phyloP scores from a whole-genome alignment of 2,888 invertebrate genomes.

The Crocallis elinguaria region DNA sequence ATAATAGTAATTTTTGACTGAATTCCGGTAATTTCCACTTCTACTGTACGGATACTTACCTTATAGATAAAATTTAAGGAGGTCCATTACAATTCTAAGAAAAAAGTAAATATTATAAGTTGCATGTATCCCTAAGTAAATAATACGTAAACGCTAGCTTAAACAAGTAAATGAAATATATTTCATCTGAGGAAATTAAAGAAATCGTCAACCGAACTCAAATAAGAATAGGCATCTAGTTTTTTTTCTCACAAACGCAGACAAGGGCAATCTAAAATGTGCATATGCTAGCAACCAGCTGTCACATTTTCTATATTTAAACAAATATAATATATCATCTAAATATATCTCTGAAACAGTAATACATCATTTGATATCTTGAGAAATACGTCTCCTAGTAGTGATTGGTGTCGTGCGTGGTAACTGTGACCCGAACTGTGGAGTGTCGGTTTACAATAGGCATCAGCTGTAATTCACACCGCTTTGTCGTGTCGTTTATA shows the following conservation, averaged over 20 bases:
- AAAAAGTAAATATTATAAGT: constrained; percentile 13
- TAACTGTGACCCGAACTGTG: constrained; percentile 13
- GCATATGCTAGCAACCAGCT: constrained; percentile 1
- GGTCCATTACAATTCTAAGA: constrained; percentile 1
- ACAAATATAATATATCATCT: constrained; percentile 38
- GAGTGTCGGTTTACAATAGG: constrained; percentile 66
- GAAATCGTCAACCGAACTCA: not conserved
- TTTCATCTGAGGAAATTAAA: no score
- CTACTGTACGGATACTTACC: not conserved
- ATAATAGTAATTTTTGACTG: not conserved
- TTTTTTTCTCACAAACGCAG: constrained; percentile 4
- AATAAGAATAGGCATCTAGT: constrained; percentile 1
- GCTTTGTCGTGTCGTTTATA: constrained; percentile 58
- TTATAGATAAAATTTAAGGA: not conserved
- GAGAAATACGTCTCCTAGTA: constrained; percentile 53
- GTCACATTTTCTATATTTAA: constrained; percentile 13
- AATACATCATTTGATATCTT: constrained; percentile 74
- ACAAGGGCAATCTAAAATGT: constrained; percentile 2
- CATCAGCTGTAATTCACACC: constrained; percentile 72
- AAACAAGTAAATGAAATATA: not conserved
- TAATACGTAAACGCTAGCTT: constrained; percentile 5
- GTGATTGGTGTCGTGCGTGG: constrained; percentile 47
- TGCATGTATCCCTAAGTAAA: constrained; percentile 7
- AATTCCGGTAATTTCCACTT: constrained; percentile 2
- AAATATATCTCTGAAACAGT: constrained; percentile 46